Evolutionary conservation across 2,113 vertebrate genomes (phyloP), one percentile per base, ranked within the genome.

Genomic region (Peromyscus polionotus): DNA sequence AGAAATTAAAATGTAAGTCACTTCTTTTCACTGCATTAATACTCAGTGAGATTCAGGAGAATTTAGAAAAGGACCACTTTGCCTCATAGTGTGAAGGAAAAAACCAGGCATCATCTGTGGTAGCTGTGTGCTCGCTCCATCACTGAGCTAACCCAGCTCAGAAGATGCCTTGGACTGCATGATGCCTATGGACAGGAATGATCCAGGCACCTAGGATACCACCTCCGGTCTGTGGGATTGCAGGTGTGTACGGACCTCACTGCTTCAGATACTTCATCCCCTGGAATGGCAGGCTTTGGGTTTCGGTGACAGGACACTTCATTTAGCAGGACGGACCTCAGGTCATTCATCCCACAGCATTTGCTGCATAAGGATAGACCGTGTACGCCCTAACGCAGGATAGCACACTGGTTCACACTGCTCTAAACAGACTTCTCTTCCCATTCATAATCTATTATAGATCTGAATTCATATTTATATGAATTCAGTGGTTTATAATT

Each of bases 1-100:
- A 98, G 90, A 96, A 97, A 75, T 96, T 98, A 91, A 96, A 88
- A n/a, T 98, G 99, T 99, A 94, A 97, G 98, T 97, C 79, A 76
- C 48, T 67, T 94, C 11, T 88, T 79, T 89, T 31, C 54, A 88
- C 54, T 33, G 42, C 42, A 76, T 96, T 91, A 93, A 67, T 17
- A 91, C 86, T 80, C 14, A 72, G 45, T 57, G 54, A 19, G 67
- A 90, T 70, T 93, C 36, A 91, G 83, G 87, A 93, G 93, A 75
- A 83, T 85, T 94, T 89, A 79, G 31, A 87, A 87, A 93, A 93
- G 39, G n/a, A 36, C 77, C 11, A 68, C 14, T 90, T 95, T 79
- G 26, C 77, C 13, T 88, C 61, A 70, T 20, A 68, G 61, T 85
- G 79, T 90, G 24, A 20, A 76, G 59, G 65, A 94, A 93, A 96